Evolutionary conservation across 1,140 invertebrate species (phyloP).

Genomic region (Cherax destructor): DNA sequence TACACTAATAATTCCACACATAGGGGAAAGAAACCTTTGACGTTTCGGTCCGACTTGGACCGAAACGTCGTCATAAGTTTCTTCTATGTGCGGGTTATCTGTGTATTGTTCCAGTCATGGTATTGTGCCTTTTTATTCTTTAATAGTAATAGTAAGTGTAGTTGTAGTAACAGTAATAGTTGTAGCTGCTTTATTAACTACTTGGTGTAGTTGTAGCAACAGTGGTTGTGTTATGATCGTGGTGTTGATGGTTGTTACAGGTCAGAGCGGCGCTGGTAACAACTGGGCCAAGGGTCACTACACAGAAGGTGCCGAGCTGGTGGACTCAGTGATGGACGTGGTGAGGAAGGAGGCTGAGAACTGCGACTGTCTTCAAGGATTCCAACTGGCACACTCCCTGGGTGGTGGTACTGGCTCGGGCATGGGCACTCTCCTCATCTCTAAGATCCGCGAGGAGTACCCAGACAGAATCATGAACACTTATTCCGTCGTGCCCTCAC

Average conservation of each 20-base stretch:
- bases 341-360: slow-evolving; percentile 52
- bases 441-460: slow-evolving; percentile 53
- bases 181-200: background rate
- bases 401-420: slow-evolving; percentile 22
- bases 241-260: background rate
- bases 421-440: slow-evolving; percentile 43
- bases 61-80: too few species aligned
- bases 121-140: too few species aligned
- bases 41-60: too few species aligned
- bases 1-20: too few species aligned
- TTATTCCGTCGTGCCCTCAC: slow-evolving; percentile 32
- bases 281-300: slow-evolving; percentile 51
- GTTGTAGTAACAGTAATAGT: too few species aligned
- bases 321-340: slow-evolving; percentile 42
- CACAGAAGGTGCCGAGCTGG: slow-evolving; percentile 48
- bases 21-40: too few species aligned
- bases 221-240: background rate
- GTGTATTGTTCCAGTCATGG: too few species aligned
- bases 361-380: slow-evolving; percentile 48
- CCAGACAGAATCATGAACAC: slow-evolving; percentile 53
- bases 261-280: slow-evolving; percentile 49
- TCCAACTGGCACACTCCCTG: slow-evolving; percentile 41
- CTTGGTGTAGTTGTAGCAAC: too few species aligned
- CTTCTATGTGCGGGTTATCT: too few species aligned
- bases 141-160: too few species aligned